Conservation (phyloP, 2,113 vertebrate genomes). For the Pseudopipra pipra region DNA sequence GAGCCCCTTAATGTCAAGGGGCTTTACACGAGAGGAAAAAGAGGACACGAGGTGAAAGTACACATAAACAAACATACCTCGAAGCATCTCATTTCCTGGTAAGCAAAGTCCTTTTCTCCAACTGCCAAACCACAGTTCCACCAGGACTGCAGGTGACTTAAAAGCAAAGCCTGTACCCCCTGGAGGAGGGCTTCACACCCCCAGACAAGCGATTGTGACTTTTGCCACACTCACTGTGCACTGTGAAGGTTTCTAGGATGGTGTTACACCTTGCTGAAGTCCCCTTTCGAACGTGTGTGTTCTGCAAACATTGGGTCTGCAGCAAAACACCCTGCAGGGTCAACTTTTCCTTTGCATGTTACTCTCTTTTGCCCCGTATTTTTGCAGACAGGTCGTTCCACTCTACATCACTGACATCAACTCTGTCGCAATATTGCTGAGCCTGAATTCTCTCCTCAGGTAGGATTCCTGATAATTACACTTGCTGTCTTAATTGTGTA, state of each 20-base stretch:
- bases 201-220: not conserved
- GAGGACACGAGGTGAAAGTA: not conserved
- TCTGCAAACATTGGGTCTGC: not conserved
- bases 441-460: not conserved
- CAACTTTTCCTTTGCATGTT: not conserved
- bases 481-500: not conserved
- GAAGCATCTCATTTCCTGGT: not conserved
- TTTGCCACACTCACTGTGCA: not conserved
- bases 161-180: not conserved
- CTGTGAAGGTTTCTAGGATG: not conserved
- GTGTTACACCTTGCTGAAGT: not conserved
- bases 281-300: not conserved
- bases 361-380: not conserved
- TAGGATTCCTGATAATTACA: not conserved
- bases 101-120: not conserved
- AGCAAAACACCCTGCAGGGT: not conserved
- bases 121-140: not conserved
- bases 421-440: not conserved
- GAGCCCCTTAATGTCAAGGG: not conserved
- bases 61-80: not conserved
- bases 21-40: not conserved
- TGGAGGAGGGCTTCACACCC: not conserved
- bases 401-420: not conserved
- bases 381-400: not conserved
- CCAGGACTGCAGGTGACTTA: not conserved